Base-by-base conservation (phyloP, 2,113 vertebrate species). In the Phoxinus phoxinus region DNA sequence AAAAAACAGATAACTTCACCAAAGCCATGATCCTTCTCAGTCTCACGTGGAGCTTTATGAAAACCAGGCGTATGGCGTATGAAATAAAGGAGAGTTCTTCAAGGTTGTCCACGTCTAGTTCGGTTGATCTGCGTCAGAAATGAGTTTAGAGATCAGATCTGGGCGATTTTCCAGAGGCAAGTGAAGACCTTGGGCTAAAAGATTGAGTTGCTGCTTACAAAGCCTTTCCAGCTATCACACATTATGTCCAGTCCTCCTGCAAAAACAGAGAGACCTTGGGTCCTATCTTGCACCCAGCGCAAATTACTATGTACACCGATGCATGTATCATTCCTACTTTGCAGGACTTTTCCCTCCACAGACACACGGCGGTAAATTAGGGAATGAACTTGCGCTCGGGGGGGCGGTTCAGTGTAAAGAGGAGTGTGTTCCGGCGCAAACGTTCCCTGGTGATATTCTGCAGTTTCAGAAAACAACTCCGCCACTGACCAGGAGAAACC, bases 141-240 rank as follows among this genome's bases (percentile, higher is more conserved):
- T 80, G 59, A 41, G 69, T 65, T 23, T 67, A 79, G 67, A 79
- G 76, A 44, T 69, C 56, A 86, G 80, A 85, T 67, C 35, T 75
- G 32, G 59, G 21, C 72, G 30, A n/a, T 6, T 63, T 73, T 76
- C 61, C 48, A 74, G 32, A 48, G 46, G 71, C 53, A 82, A 63
- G 12, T n/a, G 30, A 65, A 72, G 78, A 89, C 90, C 90, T 91
- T 91, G 89, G 88, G 75, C 85, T 83, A 32, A 84, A 85, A 77
- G 84, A 83, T 87, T 78, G 77, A 86, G 82, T 88, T 87, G 69
- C 86, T 74, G 19, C 86, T 79, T 67, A 81, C 59, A 41, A 77
- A 81, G 65, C 41, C 76, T 78, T 79, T 87, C 74, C 19, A 88
- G 83, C 84, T 83, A 88, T 67, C 48, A 79, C 44, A 19, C 80